Conservation (phyloP, 92 coral and sea anemone species). For the Palythoa heliodiscus region DNA sequence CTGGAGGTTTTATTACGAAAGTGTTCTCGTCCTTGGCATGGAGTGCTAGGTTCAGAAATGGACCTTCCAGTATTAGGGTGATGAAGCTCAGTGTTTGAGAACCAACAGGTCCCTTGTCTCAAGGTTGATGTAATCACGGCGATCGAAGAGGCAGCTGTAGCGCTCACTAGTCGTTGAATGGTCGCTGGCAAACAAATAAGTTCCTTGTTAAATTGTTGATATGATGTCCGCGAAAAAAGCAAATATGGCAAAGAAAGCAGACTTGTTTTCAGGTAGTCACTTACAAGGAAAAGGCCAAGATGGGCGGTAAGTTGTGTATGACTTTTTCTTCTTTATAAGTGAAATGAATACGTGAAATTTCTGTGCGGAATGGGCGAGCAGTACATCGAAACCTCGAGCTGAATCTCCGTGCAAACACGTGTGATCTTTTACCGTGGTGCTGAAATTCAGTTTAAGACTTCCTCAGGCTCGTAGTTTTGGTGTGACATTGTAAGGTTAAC, state of each 20-base stretch:
- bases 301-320: conserved; percentile 22
- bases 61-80: conserved; percentile 1
- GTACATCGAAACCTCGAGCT: neutral
- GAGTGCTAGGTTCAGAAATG: conserved; percentile 6
- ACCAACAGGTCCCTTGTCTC: neutral
- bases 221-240: conserved; percentile 10
- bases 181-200: conserved; percentile 21
- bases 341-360: conserved; percentile 35
- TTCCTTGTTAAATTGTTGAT: conserved; percentile 5
- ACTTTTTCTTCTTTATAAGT: neutral
- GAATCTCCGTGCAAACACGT: conserved; percentile 22
- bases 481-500: neutral
- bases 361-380: conserved; percentile 22
- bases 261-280: neutral
- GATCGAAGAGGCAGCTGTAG: conserved; percentile 24
- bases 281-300: conserved; percentile 8
- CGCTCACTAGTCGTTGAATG: neutral
- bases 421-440: neutral
- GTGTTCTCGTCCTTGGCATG: neutral
- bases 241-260: conserved; percentile 34
- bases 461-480: neutral
- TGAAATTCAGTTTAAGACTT: neutral
- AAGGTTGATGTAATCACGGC: conserved; percentile 38
- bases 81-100: neutral
- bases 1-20: conserved; percentile 3